Base-by-base conservation (phyloP, 2,888 invertebrate genomes). In the Heliconius charithonia region DNA sequence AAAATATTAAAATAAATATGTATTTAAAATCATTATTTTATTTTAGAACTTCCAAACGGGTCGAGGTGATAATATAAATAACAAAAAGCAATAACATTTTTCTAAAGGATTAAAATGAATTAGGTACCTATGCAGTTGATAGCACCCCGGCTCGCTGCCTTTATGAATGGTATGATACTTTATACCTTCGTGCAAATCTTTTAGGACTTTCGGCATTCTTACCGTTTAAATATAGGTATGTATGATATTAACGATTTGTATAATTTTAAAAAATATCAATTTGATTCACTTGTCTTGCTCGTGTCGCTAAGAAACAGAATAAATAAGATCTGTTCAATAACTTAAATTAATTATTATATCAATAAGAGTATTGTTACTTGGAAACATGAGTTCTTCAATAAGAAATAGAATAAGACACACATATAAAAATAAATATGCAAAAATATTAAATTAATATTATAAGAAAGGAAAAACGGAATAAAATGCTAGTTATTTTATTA, bases 131-230 rank as follows among this genome's bases (percentile, higher is more conserved):
- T 94, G 94, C 56, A 94, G 82, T 78, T 94, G 94, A 79, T 94
- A 94, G 77, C 94, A 94, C 0, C 94, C 94, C 0, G 90, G 89
- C 7, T 93, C 90, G n/a, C 85, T 86, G 0, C 92, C 91, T 56
- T 84, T 88, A 2, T 78, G 78, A 0, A 93, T 85, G n/a, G 74
- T 75, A 80, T 92, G 91, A 82, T 94, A 95, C 27, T 89, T 89
- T 65, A 94, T 89, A 22, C 86, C 89, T 25, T 92, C 92, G 66
- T 93, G 92, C 0, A 84, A 84, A 77, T 88, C 86, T 81, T 89
- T 89, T 4, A 84, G 32, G 27, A 86, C 85, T 86, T 91, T 93
- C 9, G 92, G 92, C 94, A 94, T 94, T 76, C 81, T 83, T 84
- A 81, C 89, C 86, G 85, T 27, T 27, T 7, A n/a, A 27, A 9